Evolutionary conservation across 2,797 vertebrate species (phyloP), one percentile per base, ranked within the genome.

Genomic region (Distichodus sexfasciatus): DNA sequence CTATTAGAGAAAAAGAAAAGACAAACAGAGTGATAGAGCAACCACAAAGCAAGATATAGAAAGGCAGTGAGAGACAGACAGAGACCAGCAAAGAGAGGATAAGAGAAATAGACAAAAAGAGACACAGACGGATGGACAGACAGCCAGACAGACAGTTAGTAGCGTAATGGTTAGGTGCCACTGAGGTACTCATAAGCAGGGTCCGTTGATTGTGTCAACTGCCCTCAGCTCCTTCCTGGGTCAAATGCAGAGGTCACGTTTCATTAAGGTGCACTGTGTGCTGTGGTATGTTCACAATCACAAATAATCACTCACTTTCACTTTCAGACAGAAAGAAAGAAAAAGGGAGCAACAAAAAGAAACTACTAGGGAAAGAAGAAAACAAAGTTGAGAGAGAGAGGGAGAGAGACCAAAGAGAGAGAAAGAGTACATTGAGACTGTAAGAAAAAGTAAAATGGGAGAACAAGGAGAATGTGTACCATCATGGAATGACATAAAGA

Each of bases 81-180:
- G 11, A 57, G 1, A 17, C n/a, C n/a, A 15, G 31, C 33, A 33
- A 61, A 59, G 26, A 35, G 26, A 8, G 35, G 26, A 19, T 19
- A 28, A 29, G 44, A 35, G 21, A 31, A 59, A 66, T 58, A 17
- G 19, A 11, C 4, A 36, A 14, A 26, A 5, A 36, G n/a, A 44
- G 9, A 17, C 21, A 7, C 67, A 68, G 47, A 74, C 66, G n/a
- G n/a, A n/a, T n/a, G n/a, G 3, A 1, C 8, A 11, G 10, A 33
- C 58, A 73, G 59, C 58, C 4, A 28, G n/a, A 60, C 1, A 15
- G 21, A 47, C 17, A 47, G 46, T 53, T 74, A 79, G 61, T n/a
- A n/a, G n/a, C n/a, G n/a, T n/a, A n/a, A n/a, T n/a, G n/a, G n/a
- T n/a, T n/a, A n/a, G n/a, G n/a, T n/a, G n/a, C n/a, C n/a, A n/a